Conservation (phyloP, 2,888 invertebrate species). For the Pammene aurita region DNA sequence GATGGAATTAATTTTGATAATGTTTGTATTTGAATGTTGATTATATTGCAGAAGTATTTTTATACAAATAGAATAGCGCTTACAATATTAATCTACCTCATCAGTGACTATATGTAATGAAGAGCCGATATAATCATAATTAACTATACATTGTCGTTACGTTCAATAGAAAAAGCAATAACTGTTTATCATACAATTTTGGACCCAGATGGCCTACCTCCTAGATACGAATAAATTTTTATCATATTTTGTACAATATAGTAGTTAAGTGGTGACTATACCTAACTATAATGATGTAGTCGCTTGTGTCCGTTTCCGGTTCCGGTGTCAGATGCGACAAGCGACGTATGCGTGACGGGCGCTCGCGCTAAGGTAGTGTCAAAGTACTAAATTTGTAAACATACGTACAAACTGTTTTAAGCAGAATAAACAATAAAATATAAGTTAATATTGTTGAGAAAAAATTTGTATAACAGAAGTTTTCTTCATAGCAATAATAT, state of each 20-base stretch:
- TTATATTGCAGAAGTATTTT: conserved; percentile 83
- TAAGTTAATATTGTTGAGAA: conserved; percentile 72
- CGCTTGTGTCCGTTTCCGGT: conserved; percentile 17
- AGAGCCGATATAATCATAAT: conserved; percentile 43
- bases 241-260: conserved; percentile 41
- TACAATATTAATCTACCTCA: conserved; percentile 79
- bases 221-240: conserved; percentile 47
- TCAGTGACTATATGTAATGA: conserved; percentile 60
- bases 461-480: conserved; percentile 69
- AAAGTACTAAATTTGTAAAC: conserved; percentile 49
- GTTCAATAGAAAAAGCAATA: conserved; percentile 42
- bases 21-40: conserved; percentile 81
- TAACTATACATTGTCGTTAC: conserved; percentile 44
- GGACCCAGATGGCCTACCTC: conserved; percentile 68
- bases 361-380: conserved; percentile 23
- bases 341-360: conserved; percentile 1
- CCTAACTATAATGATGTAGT: conserved; percentile 18
- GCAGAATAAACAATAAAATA: conserved; percentile 54
- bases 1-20: conserved; percentile 77
- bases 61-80: conserved; percentile 77
- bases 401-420: conserved; percentile 54
- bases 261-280: conserved; percentile 34
- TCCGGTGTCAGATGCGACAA: not conserved
- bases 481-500: conserved; percentile 73
- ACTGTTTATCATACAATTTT: conserved; percentile 46